Percentiles rank a stretch among this genome's conserved stretches.
Conservation (phyloP, 2,888 invertebrate species). For the Dynastes grantii region DNA sequence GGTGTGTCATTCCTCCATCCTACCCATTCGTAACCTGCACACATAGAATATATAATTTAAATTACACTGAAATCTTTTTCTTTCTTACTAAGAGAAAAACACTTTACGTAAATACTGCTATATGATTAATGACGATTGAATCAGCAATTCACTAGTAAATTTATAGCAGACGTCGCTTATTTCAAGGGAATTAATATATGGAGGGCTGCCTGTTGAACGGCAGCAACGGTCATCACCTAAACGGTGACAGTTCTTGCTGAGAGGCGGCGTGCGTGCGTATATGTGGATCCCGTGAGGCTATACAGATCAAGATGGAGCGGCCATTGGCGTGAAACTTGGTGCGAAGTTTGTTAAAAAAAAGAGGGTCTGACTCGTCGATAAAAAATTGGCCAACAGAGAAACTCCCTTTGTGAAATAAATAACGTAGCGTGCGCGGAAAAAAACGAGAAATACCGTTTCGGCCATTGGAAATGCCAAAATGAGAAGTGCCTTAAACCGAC, state of each 20-base stretch:
- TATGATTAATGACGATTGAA: constrained; percentile 63
- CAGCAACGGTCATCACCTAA: constrained; percentile 54
- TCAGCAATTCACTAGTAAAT: constrained; percentile 63
- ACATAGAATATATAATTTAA: constrained; percentile 49
- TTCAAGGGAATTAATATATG: constrained; percentile 53
- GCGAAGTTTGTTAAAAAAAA: constrained; percentile 50
- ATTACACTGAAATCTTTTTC: constrained; percentile 20
- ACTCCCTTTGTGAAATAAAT: constrained; percentile 49
- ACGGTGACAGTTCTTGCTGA: constrained; percentile 51
- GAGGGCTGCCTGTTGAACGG: constrained; percentile 55
- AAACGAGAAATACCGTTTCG: constrained; percentile 41
- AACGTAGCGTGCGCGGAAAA: constrained; percentile 39
- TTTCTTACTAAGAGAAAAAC: constrained; percentile 31
- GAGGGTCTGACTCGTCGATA: constrained; percentile 42
- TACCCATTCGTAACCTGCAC: constrained; percentile 85
- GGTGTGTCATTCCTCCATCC: constrained; percentile 85
- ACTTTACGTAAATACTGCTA: constrained; percentile 50
- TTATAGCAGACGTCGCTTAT: constrained; percentile 56
- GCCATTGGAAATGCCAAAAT: constrained; percentile 39
- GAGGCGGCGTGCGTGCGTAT: constrained; percentile 39
- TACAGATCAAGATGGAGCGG: constrained; percentile 54
- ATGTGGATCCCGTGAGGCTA: constrained; percentile 45
- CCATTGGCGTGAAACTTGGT: constrained; percentile 45
- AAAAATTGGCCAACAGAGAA: constrained; percentile 49
- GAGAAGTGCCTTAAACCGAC: constrained; percentile 34